These are phyloP conservation scores for Heliornis fulica DNA, from an alignment of 2,113 vertebrate genomes.

Conservation along the genomic window DNA sequence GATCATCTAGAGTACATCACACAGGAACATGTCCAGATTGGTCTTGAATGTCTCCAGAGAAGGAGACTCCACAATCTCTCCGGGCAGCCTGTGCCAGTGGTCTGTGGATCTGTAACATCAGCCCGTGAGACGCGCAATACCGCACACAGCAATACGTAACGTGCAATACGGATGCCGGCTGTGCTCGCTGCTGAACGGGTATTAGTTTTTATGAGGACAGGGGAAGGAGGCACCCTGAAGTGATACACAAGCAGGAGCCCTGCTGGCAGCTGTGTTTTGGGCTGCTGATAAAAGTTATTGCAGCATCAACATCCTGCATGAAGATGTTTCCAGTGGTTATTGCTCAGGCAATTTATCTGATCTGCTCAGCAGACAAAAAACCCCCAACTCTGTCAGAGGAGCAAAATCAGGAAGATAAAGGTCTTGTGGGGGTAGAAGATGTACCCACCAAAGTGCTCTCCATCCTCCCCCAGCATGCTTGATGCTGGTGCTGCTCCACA, in stretches of 20 bases:
- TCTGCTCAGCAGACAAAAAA: not conserved
- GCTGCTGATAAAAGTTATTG: not conserved
- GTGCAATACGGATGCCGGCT: not conserved
- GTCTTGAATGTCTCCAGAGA: too few species aligned
- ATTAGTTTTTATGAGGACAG: not conserved
- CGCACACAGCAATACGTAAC: not conserved
- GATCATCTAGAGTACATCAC: too few species aligned
- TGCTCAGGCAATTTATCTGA: not conserved
- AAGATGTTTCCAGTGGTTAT: not conserved
- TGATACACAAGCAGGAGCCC: not conserved
- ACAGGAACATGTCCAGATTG: too few species aligned
- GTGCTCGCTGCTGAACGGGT: not conserved
- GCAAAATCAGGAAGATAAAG: not conserved
- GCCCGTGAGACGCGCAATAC: not conserved
- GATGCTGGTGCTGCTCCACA: not conserved
- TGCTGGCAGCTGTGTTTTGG: not conserved
- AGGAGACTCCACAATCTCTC: too few species aligned
- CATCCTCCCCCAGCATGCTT: fast-evolving
- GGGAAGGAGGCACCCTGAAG: not conserved
- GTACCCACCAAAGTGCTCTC: fast-evolving
- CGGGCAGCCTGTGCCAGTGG: too few species aligned
- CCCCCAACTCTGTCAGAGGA: not conserved
- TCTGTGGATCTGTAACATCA: not conserved
- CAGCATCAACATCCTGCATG: not conserved
- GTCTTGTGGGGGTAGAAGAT: not conserved